Base-by-base conservation (phyloP, 2,888 invertebrate genomes). In the Allygus modestus region DNA sequence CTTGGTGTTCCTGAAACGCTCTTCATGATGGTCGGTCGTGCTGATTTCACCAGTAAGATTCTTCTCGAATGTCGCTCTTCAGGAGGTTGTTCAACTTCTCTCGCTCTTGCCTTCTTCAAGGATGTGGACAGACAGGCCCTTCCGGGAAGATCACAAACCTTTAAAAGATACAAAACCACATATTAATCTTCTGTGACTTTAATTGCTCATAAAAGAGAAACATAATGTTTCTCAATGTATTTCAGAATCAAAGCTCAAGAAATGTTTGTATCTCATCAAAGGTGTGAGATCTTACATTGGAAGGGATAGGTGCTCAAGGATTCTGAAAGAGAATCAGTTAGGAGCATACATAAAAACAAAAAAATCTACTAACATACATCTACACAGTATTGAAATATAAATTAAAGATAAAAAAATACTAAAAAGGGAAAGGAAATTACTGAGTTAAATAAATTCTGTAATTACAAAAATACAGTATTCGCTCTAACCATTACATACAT, bases 131-230 rank as follows among this genome's bases (percentile, higher is more conserved):
- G 85, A 85, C 87, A 86, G 83, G 73, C 83, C 73, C 83, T 75
- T 73, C 75, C 83, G 41, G 83, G 65, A 69, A 87, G 87, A 87
- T 87, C 87, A 85, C 87, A 87, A 86, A 87, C 87, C 87, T 87
- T 87, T 85, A 87, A 87, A 87, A 87, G 87, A 87, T 87, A 87
- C 87, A 87, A 87, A 87, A 87, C 86, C 86, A 87, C 86, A 85
- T 84, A 87, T 87, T 86, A 87, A 87, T 86, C 83, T 54, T 85
- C 75, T 84, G 43, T 86, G 71, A 84, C 81, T 82, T 86, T 84
- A 83, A 65, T 85, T 84, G 65, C 54, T 69, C 23, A 0, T 41
- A 28, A 71, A 54, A 51, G 82, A 81, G 81, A 71, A 84, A 81
- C 28, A 31, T 41, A 20, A 58, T 5, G 43, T 61, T 54, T 82